Base-by-base conservation (phyloP, 2,888 invertebrate species). In the Dioctria linearis region DNA sequence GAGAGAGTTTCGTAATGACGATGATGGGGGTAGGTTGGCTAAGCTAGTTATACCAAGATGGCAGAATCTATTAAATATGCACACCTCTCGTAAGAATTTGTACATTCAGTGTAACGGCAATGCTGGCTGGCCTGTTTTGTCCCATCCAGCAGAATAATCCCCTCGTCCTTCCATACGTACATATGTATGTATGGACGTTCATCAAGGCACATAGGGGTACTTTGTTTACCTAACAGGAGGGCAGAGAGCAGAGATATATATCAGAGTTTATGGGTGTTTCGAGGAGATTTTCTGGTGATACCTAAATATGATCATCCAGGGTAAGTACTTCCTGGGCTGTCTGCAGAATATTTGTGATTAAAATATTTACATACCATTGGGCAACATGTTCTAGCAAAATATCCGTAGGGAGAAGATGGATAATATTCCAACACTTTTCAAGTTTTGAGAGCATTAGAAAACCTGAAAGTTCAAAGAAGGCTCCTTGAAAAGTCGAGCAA, bases 31-130 rank as follows among this genome's bases (percentile, higher is more conserved):
- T 75, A 42, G 75, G 75, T 43, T 75, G 59, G 61, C 49, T 59
- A 75, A 59, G 57, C 75, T 11, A 37, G 37, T 5, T 13, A n/a
- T 59, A 75, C 13, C 13, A 75, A 59, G 61, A 61, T 25, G 61
- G 43, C 25, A 25, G 43, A 40, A n/a, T 25, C 25, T 43, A 40
- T 61, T 75, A 75, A 75, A 75, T 75, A 75, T 75, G 75, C 75
- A 75, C 75, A 75, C 75, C 75, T 61, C 40, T 51, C 59, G 42
- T 57, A 75, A 59, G 75, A 75, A 75, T 75, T 75, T 75, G 75
- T 61, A 51, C 54, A 54, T 39, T 42, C 43, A 37, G 59, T 42
- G 75, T 43, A 37, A 40, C 43, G 75, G 43, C 25, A 5, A 11
- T 59, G 61, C n/a, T 39, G 8, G 57, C 43, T 75, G 57, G 9